A percentile compares a stretch with the other conserved stretches of the same genome.
Conservation (phyloP, 2,797 vertebrate species). For the Ataeniobius toweri region DNA sequence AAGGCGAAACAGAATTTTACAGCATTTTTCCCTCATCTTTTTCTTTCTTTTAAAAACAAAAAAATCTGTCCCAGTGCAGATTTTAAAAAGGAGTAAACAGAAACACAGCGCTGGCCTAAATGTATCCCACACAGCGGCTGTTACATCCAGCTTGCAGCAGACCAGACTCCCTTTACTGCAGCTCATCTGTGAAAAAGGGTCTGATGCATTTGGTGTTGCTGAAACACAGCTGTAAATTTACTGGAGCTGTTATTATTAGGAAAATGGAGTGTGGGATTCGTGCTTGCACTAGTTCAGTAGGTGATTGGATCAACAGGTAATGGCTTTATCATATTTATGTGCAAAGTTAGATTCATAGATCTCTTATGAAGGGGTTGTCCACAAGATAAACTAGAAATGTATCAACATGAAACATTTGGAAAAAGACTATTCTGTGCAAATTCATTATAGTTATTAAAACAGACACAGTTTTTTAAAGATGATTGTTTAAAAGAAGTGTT, state of each 20-base stretch:
- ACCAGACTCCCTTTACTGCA: slow-evolving; percentile 57
- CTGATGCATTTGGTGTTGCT: slow-evolving; percentile 51
- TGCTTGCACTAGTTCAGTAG: slow-evolving; percentile 20
- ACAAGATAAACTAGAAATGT: slow-evolving; percentile 34
- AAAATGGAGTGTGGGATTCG: slow-evolving; percentile 27
- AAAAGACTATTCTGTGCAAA: background rate
- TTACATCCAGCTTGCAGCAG: slow-evolving; percentile 51
- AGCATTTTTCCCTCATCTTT: slow-evolving; percentile 34
- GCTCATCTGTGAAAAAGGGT: slow-evolving; percentile 47
- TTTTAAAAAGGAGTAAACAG: slow-evolving; percentile 59
- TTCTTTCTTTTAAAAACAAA: background rate
- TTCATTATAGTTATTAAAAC: background rate
- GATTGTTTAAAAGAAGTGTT: too few species aligned
- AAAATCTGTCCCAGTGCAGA: slow-evolving; percentile 32
- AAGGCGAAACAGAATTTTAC: slow-evolving; percentile 33
- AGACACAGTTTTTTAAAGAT: background rate
- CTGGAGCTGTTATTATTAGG: slow-evolving; percentile 30
- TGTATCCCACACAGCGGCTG: slow-evolving; percentile 50
- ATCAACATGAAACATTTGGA: background rate
- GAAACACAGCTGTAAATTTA: slow-evolving; percentile 39
- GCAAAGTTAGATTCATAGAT: slow-evolving; percentile 12
- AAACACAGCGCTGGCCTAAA: slow-evolving; percentile 61
- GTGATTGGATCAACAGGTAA: background rate
- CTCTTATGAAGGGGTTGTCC: slow-evolving; percentile 18
- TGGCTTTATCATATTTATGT: slow-evolving; percentile 19